Evolutionary conservation across 2,888 invertebrate species (phyloP), one percentile per base, ranked within the genome.

Genomic region (Sarcophaga variegata): DNA sequence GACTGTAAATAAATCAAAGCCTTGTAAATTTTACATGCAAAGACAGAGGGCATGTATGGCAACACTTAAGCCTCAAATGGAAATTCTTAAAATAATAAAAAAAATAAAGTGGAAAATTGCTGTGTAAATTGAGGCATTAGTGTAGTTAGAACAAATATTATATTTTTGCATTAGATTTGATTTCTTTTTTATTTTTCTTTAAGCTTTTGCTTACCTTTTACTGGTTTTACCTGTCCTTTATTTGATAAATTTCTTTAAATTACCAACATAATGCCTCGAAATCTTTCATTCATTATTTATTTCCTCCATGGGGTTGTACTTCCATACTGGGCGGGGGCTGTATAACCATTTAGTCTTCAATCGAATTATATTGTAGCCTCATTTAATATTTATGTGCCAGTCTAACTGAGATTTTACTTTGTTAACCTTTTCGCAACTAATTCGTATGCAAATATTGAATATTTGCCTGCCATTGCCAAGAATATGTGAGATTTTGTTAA

Each of bases 281-380:
- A 80, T 83, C 67, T 72, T 69, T 76, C 20, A 54, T 22, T 17
- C 54, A 54, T 54, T 54, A 14, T 54, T 54, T 54, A 54, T 54
- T 63, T 74, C 72, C 64, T 20, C 45, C 12, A 54, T 54, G 59
- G 67, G 25, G 54, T 74, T 74, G 20, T 49, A 54, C 54, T 54
- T 54, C 17, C 5, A 54, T 54, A 14, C 17, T 54, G 54, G 76
- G 25, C 1, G 45, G 4, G 71, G 47, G 49, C 45, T 20, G 12
- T 22, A n/a, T 25, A 64, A 60, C 22, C 45, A 64, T 71, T 66
- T 60, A 70, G 63, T 63, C 59, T 69, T 72, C 72, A 77, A 77
- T 76, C 80, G 63, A 79, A 74, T 86, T 77, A 86, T 79, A 80
- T 86, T 77, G 83, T 79, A 63, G 83, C 22, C 69, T 86, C 74